These are phyloP conservation scores for Podilymbus podiceps DNA, from an alignment of 2,113 vertebrate genomes.

Conservation along the genomic window DNA sequence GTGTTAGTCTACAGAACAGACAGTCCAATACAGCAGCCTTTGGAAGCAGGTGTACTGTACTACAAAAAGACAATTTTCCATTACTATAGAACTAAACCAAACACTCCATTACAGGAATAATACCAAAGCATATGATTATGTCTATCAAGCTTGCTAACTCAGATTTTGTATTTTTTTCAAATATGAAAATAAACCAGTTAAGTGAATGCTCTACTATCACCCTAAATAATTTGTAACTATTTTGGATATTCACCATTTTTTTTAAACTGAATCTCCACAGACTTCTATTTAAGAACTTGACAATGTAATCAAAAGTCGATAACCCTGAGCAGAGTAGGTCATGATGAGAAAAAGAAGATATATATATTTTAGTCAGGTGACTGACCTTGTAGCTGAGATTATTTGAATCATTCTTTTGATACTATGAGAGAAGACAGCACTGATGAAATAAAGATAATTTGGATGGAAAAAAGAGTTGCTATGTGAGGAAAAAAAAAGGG, in stretches of 20 bases:
- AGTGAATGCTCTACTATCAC: background rate
- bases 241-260: background rate
- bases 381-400: background rate
- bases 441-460: background rate
- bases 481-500: fast-evolving
- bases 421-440: background rate
- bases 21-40: background rate
- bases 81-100: background rate
- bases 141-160: background rate
- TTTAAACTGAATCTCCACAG: background rate
- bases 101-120: background rate
- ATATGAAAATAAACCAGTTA: background rate
- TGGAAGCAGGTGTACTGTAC: background rate
- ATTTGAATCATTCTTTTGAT: background rate
- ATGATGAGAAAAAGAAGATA: background rate
- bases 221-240: background rate
- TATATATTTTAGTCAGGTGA: background rate
- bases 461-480: background rate
- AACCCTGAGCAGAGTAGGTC: background rate
- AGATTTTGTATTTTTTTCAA: background rate
- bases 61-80: background rate
- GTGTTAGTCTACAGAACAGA: background rate
- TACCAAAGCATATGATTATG: background rate
- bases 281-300: background rate
- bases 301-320: background rate